phyloP scores from a whole-genome alignment of 2,113 vertebrate species.

The Pyrgilauda ruficollis region DNA sequence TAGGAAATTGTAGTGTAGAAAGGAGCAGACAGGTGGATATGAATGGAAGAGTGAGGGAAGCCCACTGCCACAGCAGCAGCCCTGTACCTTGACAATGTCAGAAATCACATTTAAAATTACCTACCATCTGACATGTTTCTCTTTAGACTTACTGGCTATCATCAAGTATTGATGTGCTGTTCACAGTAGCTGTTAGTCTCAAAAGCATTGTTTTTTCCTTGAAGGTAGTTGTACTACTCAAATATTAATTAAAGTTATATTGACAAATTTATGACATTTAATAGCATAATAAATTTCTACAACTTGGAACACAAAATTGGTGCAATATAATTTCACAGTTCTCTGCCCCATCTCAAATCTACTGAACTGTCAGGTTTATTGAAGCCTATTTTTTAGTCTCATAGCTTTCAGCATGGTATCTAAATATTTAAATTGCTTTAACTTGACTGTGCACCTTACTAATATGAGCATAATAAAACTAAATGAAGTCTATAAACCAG shows the following conservation, averaged over 20 bases:
- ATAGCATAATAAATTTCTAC: neutral
- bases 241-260: neutral
- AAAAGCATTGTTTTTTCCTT: neutral
- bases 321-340: neutral
- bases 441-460: neutral
- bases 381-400: neutral
- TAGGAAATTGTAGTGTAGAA: neutral
- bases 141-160: neutral
- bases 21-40: neutral
- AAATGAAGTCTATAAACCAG: neutral
- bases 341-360: neutral
- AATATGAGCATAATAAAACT: neutral
- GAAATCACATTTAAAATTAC: neutral
- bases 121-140: neutral
- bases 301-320: neutral
- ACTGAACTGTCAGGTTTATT: neutral
- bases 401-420: neutral
- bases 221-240: neutral
- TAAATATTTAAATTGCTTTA: neutral
- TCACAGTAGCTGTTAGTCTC: neutral
- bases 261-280: neutral
- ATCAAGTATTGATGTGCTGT: neutral
- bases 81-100: neutral
- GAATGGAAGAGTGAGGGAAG: neutral
- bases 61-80: neutral